Evolutionary conservation across 2,113 vertebrate species (phyloP).

Genomic region (Planiliza haematocheilus): DNA sequence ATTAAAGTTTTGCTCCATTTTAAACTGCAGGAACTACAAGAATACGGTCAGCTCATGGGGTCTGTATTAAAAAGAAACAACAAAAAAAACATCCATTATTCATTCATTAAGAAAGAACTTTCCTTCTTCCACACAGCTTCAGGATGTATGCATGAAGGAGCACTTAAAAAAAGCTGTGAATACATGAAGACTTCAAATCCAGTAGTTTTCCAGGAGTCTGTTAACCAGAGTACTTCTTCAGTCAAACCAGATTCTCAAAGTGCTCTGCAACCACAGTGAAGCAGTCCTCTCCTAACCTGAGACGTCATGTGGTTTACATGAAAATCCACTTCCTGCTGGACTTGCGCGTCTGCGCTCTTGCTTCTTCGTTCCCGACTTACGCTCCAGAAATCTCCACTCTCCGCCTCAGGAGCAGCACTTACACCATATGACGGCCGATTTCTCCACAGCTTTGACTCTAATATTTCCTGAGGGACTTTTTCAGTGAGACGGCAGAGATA

Average conservation of each 20-base stretch:
- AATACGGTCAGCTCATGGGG: background rate
- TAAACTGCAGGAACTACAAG: background rate
- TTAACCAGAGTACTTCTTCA: background rate
- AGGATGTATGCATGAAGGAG: background rate
- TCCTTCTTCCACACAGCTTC: background rate
- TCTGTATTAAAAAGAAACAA: slow-evolving; percentile 2
- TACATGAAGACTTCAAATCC: no score
- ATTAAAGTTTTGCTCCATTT: background rate
- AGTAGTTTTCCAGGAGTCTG: background rate
- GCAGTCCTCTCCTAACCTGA: background rate
- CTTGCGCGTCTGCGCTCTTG: no score
- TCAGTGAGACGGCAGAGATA: no score
- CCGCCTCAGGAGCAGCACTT: no score
- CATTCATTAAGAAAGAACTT: slow-evolving; percentile 5
- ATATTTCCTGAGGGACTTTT: no score
- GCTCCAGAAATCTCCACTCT: no score
- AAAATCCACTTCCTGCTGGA: slow-evolving; percentile 50
- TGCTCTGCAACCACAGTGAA: slow-evolving; percentile 5
- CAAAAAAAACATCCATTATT: slow-evolving; percentile 27
- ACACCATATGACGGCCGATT: no score
- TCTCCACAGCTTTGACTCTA: no score
- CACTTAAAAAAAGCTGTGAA: background rate
- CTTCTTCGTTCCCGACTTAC: no score
- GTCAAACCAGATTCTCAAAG: slow-evolving; percentile 5
- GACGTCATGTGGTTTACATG: slow-evolving; percentile 28